Base-by-base conservation (phyloP, 2,888 invertebrate genomes). In the Ephialtes manifestator region DNA sequence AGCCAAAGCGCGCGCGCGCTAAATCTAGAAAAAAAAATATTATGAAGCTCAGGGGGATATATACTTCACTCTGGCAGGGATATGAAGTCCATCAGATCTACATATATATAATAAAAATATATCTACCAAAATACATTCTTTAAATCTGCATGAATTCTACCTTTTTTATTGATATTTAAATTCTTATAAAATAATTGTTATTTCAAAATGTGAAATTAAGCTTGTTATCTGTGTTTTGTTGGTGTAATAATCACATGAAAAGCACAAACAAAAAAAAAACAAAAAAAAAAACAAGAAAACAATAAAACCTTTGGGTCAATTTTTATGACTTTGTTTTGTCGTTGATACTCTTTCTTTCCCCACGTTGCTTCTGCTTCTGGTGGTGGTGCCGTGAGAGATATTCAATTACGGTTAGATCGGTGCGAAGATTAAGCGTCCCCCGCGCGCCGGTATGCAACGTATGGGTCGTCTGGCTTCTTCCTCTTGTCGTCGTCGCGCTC, bases 331-430 rank as follows among this genome's bases (percentile, higher is more conserved):
- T 15, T 51, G 18, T 58, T 68, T 70, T 13, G 55, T 72, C 39
- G 72, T 24, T 55, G 43, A 13, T 58, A 24, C 68, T n/a, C 2
- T 48, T 39, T 75, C 18, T 39, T 55, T 11, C 35, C 15, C 46
- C 28, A n/a, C 20, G 13, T 4, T 39, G 53, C 53, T 58, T 63
- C 65, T 70, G 76, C 81, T 83, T 82, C 76, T 72, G 81, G 39
- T 24, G 46, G 18, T 18, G 24, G n/a, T 71, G 70, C 75, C 70
- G 79, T 75, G 82, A 77, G 87, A 90, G 91, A 92, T 93, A 93
- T 93, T 92, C 91, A 91, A 93, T 93, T 93, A 93, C 90, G 87
- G 84, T 70, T 81, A 91, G 93, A 93, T 93, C 89, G 89, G 89
- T 88, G 90, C 87, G 86, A 90, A 90, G 92, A 93, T 92, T 82